These are phyloP conservation scores for Falco novaeseelandiae DNA, from an alignment of 2,797 vertebrate species.

Conservation along the genomic window DNA sequence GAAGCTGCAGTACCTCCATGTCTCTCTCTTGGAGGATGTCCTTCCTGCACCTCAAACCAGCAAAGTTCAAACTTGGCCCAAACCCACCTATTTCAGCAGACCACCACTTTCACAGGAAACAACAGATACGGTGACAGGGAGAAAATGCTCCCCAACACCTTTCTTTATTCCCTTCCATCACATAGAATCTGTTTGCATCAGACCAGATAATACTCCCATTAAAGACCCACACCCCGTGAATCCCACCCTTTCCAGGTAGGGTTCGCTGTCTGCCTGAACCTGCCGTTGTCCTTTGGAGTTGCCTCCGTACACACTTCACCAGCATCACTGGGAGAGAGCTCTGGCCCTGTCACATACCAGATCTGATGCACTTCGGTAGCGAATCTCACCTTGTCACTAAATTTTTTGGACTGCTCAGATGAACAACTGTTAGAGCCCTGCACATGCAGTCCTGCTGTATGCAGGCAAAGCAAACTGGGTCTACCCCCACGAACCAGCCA, in stretches of 20 bases:
- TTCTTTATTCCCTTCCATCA: background rate
- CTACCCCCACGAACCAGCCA: background rate
- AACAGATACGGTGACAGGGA: rapidly evolving
- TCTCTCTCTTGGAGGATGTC: background rate
- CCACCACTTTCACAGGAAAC: background rate
- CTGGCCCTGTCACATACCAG: too few species aligned
- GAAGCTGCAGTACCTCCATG: background rate
- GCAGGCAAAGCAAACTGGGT: background rate
- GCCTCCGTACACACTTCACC: rapidly evolving
- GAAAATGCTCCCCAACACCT: background rate
- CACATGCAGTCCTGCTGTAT: background rate
- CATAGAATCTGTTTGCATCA: background rate
- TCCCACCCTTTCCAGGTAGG: background rate
- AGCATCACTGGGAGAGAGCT: background rate
- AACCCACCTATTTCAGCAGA: background rate
- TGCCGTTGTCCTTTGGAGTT: background rate
- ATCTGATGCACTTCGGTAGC: background rate
- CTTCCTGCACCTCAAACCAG: background rate
- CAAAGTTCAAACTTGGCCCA: background rate
- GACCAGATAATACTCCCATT: background rate
- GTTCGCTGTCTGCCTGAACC: background rate
- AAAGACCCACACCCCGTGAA: background rate
- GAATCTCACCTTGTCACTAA: background rate
- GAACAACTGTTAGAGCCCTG: background rate
- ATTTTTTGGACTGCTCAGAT: background rate